These are phyloP conservation scores for Phyto melanocephala DNA, from an alignment of 2,888 invertebrate genomes.

Conservation along the genomic window DNA sequence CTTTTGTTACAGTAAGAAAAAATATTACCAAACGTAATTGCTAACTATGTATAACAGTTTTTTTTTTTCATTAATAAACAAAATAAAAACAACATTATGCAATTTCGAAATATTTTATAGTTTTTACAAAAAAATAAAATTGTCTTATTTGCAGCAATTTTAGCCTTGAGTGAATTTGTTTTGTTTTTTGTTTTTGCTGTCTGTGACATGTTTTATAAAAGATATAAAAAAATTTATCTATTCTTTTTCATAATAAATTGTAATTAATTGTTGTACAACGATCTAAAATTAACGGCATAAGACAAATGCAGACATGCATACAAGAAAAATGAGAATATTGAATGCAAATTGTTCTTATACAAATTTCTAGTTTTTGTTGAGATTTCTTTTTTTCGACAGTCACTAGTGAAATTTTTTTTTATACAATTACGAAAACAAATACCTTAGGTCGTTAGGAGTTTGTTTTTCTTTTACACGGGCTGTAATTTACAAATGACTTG, in stretches of 20 bases:
- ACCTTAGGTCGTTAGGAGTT: too few species aligned
- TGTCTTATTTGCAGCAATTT: constrained; percentile 15
- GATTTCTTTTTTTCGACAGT: neutral
- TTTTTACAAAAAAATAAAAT: too few species aligned
- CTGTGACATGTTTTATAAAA: constrained; percentile 14
- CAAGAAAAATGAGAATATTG: neutral
- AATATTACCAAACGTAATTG: constrained; percentile 29
- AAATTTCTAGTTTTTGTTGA: constrained; percentile 4
- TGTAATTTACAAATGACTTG: too few species aligned
- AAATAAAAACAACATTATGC: constrained; percentile 15
- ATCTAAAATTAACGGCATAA: constrained; percentile 23
- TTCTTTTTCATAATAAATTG: constrained; percentile 34
- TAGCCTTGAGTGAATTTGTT: constrained; percentile 23
- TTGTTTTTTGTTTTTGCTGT: neutral
- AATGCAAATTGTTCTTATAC: constrained; percentile 35
- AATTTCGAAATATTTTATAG: constrained; percentile 15
- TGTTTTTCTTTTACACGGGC: too few species aligned
- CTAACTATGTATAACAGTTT: neutral
- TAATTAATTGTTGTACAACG: constrained; percentile 51
- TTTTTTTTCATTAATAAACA: neutral
- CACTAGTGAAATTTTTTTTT: too few species aligned
- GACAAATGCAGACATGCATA: neutral
- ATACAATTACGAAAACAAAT: neutral
- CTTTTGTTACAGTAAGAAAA: neutral
- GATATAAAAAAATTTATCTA: neutral